Base-by-base conservation (phyloP, 2,113 vertebrate species). In the Pterocles orientalis region DNA sequence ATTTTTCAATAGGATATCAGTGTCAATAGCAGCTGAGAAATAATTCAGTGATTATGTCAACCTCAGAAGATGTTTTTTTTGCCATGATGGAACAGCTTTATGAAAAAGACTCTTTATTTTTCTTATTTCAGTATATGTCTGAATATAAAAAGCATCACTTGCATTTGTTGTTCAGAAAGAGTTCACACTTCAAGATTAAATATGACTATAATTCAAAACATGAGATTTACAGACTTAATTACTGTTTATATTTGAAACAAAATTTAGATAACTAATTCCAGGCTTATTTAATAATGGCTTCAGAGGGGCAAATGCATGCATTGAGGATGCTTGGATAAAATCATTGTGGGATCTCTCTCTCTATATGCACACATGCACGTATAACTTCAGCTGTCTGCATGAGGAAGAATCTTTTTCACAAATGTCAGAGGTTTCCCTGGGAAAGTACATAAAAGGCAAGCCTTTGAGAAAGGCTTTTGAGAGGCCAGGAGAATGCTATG, bases 161-260 rank as follows among this genome's bases (percentile, higher is more conserved):
- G 45, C 12, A 33, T 92, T 87, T 68, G 12, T 91, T 95, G 89
- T 91, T 50, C 77, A 65, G 64, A 70, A 34, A 79, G 56, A 80
- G n/a, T 90, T 85, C 81, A 75, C 43, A 66, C 36, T 94, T 73
- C 45, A 78, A 84, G 51, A 95, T 88, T 95, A 86, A 92, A 68
- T 70, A 64, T 77, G 26, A 39, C 21, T 76, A 86, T 68, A 84
- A 51, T 12, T 88, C 62, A 90, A 95, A 93, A 83, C 41, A 78
- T 16, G 6, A 79, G 21, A 56, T 76, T 92, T 94, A 73, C 18
- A 36, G 54, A 65, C 4, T 80, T n/a, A 77, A n/a, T 61, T 82
- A 86, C 90, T 82, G 9, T 69, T 95, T 86, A 58, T 66, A 88
- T 29, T 43, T 73, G 29, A 50, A 87, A 91, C n/a, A 28, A 94